Evolutionary conservation across 2,113 vertebrate species (phyloP), one percentile per base, ranked within the genome.

Genomic region (Paralichthys olivaceus): DNA sequence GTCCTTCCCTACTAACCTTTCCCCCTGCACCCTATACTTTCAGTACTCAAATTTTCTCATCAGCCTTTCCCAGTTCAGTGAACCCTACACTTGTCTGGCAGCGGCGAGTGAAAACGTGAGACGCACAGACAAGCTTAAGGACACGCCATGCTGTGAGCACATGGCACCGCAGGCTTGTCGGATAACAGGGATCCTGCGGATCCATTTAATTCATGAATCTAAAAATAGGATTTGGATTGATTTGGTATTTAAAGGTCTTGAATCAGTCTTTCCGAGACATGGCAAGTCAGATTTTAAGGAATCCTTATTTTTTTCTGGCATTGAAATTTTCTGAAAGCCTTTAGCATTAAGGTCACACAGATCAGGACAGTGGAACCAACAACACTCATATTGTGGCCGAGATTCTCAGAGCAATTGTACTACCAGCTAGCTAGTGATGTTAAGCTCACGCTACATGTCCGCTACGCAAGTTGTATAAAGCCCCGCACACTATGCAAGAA

Each of bases 81-180:
- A 64, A 66, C 57, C 34, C 51, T 65, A 26, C 55, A 62, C 53
- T 75, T 8, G 15, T 73, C 65, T 69, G 69, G 43, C 67, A 77
- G 49, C 4, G 8, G 19, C 2, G 17, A 69, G 37, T 11, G 23
- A 61, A 69, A 57, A 67, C 57, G 59, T 47, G 55, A 80, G 65
- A 49, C 34, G 55, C 51, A 28, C 23, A 65, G 65, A 37, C 29
- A 58, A 17, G 53, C 29, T 69, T 72, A 77, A 64, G 58, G 66
- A 68, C 62, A 59, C 13, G 55, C 62, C 72, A 75, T 53, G 79
- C 76, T 68, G 57, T 12, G 61, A 83, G 79, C 81, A 82, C 73
- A 78, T 74, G 58, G 66, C 55, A 72, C 55, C 73, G 72, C 20
- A 20, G 56, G 43, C 49, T 80, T 28, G 20, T 37, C 22, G 57